phyloP scores from a whole-genome alignment of 2,888 invertebrate genomes.

The Chelonus formosanus region DNA sequence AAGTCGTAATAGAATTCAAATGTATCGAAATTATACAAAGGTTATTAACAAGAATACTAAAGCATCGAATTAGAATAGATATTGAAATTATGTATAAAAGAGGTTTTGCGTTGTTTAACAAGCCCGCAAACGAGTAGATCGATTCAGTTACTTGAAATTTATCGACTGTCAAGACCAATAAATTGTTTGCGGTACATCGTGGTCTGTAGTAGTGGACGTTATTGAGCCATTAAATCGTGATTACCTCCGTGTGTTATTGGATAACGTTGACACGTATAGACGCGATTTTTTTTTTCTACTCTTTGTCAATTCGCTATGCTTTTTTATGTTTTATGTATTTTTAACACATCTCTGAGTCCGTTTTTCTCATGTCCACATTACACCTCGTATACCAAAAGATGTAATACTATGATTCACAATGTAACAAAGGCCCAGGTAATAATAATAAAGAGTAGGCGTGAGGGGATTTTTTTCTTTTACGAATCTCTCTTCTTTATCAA shows the following conservation, averaged over 20 bases:
- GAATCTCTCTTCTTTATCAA: constrained; percentile 24
- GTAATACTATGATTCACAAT: no score
- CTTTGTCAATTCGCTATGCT: constrained; percentile 2
- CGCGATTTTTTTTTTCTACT: constrained; percentile 42
- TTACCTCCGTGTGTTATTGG: constrained; percentile 59
- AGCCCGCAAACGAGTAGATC: background rate
- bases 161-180: constrained; percentile 57
- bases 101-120: background rate
- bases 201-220: constrained; percentile 50
- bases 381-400: no score
- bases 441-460: no score
- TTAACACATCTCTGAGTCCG: no score
- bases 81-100: constrained; percentile 13
- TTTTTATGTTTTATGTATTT: background rate
- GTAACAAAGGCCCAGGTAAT: no score
- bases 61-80: no score
- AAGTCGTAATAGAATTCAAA: no score
- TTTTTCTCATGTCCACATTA: no score
- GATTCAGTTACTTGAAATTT: constrained; percentile 50
- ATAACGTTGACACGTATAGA: constrained; percentile 51
- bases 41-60: no score
- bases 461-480: constrained; percentile 12
- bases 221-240: constrained; percentile 63
- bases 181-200: constrained; percentile 53
- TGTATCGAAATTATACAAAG: no score